Evolutionary conservation across 1,140 invertebrate species (phyloP), one percentile per base, ranked within the genome.

Genomic region (Dendrolimus kikuchii): DNA sequence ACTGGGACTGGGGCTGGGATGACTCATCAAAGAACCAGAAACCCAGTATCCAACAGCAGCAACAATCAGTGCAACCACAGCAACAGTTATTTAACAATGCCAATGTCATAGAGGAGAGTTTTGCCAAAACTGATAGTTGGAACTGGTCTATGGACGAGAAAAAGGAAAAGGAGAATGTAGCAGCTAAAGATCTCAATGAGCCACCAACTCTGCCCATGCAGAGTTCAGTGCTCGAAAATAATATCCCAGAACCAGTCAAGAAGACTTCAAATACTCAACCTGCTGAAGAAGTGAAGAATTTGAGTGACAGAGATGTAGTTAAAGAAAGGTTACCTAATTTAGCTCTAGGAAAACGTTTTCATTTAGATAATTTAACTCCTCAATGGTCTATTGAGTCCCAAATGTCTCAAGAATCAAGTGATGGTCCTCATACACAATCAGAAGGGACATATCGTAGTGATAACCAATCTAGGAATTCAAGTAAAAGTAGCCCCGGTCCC

Each of bases 361-460:
- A 85, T 62, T 61, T 80, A 63, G 87, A 87, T 54, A 88, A 88
- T 57, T 70, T 90, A 53, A 88, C 88, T 47, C 89, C 89, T 5
- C 89, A 90, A 52, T 91, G 90, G 90, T 91, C 90, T 6, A 89
- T 89, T 42, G 90, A 91, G 62, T 90, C 89, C 10, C 90, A 91
- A 71, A 87, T 89, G 66, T 90, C 89, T 5, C 88, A 90, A 63
- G 89, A 90, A 65, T 90, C 89, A 5, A 90, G 89, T 58, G 90
- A 91, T 66, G 89, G 84, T 7, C 71, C 79, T 9, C 70, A 79
- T 10, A 87, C 89, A 46, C 88, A 89, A 9, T 90, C 89, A 6
- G 89, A 91, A 65, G 89, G 89, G 53, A 89, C 89, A 46, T 87
- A 83, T 61, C 87, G 88, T 68, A 89, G 88, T 79, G 87, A 89